Conservation (phyloP, 2,888 invertebrate species). For the Rhyacophila evoluta region DNA sequence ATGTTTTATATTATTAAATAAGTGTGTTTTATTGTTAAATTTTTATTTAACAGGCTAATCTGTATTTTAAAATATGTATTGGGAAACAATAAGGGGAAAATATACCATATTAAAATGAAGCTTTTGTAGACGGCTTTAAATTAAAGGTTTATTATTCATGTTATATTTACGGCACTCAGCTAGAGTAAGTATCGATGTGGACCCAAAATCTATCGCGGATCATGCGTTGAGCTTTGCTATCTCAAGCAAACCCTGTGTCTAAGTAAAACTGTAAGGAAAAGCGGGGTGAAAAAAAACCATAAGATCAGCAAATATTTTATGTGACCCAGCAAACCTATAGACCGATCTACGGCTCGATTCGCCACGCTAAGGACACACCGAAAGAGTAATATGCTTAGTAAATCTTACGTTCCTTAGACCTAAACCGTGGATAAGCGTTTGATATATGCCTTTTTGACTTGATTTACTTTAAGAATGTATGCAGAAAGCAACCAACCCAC, state of each 20-base stretch:
- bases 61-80: too few relatives aligned
- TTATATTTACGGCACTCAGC: too few relatives aligned
- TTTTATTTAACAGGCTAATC: too few relatives aligned
- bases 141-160: too few relatives aligned
- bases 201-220: neutral
- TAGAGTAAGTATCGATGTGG: too few relatives aligned
- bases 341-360: neutral
- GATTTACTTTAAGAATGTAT: too few relatives aligned
- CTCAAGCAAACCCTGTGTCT: neutral
- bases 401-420: neutral
- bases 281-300: neutral
- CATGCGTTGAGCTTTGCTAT: neutral
- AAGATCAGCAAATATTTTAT: constrained; percentile 24
- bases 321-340: neutral
- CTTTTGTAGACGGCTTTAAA: too few relatives aligned
- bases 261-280: neutral
- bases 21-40: too few relatives aligned
- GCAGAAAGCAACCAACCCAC: neutral
- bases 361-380: neutral
- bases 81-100: too few relatives aligned
- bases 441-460: neutral
- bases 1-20: too few relatives aligned
- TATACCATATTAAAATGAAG: too few relatives aligned
- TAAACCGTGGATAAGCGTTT: neutral
- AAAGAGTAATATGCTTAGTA: neutral